A percentile compares a stretch with the other conserved stretches of the same genome.
Evolutionary conservation across 1,140 invertebrate species (phyloP).

Genomic region (Idris sp.): DNA sequence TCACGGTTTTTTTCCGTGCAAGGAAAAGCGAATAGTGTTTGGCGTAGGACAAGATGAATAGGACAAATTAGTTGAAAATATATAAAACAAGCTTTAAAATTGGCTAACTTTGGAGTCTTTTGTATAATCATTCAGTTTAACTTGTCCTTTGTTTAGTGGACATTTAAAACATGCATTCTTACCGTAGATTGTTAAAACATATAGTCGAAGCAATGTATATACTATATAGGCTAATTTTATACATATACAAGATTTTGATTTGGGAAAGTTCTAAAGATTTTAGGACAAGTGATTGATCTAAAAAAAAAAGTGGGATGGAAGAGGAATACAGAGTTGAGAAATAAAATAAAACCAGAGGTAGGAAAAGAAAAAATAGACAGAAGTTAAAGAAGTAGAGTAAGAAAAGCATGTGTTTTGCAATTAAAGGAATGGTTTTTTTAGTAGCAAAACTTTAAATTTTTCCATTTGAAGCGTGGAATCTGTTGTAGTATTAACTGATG

Average conservation of each 20-base stretch:
- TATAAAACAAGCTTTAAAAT: neutral
- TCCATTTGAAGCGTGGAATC: conserved; percentile 4
- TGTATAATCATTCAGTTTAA: conserved; percentile 32
- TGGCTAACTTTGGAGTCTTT: neutral
- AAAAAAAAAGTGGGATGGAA: too few relatives aligned
- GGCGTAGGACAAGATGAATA: conserved; percentile 46
- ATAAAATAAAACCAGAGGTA: too few relatives aligned
- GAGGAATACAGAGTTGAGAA: too few relatives aligned
- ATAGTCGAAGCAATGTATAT: conserved; percentile 61
- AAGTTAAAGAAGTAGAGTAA: conserved; percentile 40
- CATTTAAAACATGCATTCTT: conserved; percentile 63
- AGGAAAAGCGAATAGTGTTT: conserved; percentile 40
- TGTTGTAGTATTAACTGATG: neutral
- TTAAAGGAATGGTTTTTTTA: conserved; percentile 5
- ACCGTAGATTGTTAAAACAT: conserved; percentile 62
- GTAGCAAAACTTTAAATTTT: conserved; percentile 4
- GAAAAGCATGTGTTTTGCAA: conserved; percentile 16
- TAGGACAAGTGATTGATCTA: conserved; percentile 22
- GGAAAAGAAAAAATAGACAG: conserved; percentile 32
- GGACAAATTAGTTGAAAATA: conserved; percentile 19
- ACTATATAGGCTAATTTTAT: conserved; percentile 57
- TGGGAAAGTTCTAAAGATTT: conserved; percentile 42
- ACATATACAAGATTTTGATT: conserved; percentile 51
- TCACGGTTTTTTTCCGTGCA: conserved; percentile 33
- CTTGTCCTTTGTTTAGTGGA: conserved; percentile 37